Evolutionary conservation across 2,888 invertebrate species (phyloP), one percentile per base, ranked within the genome.

Genomic region (Spialia ferax): DNA sequence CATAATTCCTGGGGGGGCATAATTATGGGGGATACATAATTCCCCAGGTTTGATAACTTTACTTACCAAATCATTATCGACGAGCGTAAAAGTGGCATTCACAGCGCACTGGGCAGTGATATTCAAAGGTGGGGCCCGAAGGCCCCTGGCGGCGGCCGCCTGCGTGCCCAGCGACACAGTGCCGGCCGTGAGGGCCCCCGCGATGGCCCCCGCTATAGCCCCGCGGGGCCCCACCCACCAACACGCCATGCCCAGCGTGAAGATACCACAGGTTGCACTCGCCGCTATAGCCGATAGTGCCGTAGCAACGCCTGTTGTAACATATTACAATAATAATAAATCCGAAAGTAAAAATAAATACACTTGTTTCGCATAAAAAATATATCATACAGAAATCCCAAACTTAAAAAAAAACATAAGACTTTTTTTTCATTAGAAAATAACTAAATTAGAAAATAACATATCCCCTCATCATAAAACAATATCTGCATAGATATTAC

Each of bases 271-370:
- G 0, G 97, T 96, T 7, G 97, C 96, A 48, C 97, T 97, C 0
- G 97, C 96, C 1, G 97, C 96, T 72, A 98, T 97, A 0, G 97
- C 97, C n/a, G 97, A 96, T 59, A 97, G 87, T 15, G 97, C 96
- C 48, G 96, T 96, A 0, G 96, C 96, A 70, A 96, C 95, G 90
- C 93, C 93, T 93, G 70, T 3, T 29, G 13, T 20, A 15, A 8
- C 2, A 18, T 0, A 48, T 48, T 11, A 48, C 48, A 23, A 22
- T 48, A 20, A 18, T 8, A 48, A 1, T 20, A 8, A 20, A 48
- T n/a, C n/a, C 13, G 1, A 38, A 38, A n/a, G 2, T 38, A 15
- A 7, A 42, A 42, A 42, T 38, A 38, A 32, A 32, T 32, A 32
- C 8, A 32, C 32, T n/a, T 35, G 11, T 35, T 32, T 11, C 11